phyloP scores from a whole-genome alignment of 2,797 vertebrate genomes.

The Chelidonichthys spinosus region DNA sequence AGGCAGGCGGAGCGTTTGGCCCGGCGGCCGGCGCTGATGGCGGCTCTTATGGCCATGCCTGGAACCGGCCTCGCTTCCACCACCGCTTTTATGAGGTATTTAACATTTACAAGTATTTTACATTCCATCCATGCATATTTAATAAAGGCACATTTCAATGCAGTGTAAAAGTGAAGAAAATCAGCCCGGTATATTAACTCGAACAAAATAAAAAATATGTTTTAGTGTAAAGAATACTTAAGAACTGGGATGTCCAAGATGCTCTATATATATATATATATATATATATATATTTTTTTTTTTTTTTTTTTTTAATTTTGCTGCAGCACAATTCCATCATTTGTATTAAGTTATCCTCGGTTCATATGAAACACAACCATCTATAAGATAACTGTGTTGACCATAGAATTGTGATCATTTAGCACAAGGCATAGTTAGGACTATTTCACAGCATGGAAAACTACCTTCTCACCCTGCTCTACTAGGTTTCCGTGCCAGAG shows the following conservation, averaged over 20 bases:
- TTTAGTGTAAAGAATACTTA: not conserved
- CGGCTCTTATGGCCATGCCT: too few relatives aligned
- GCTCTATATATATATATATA: too few relatives aligned
- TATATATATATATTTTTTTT: too few relatives aligned
- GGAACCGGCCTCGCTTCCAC: too few relatives aligned
- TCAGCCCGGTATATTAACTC: not conserved
- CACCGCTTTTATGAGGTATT: not conserved
- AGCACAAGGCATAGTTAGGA: not conserved
- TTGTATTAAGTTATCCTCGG: not conserved
- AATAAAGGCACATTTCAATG: not conserved
- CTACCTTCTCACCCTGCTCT: not conserved
- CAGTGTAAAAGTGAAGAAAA: not conserved
- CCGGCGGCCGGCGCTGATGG: too few relatives aligned
- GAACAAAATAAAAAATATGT: not conserved
- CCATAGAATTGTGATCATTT: not conserved
- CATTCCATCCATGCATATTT: not conserved
- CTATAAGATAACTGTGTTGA: not conserved
- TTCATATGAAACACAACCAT: not conserved
- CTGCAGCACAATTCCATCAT: not conserved
- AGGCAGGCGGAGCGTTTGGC: too few relatives aligned
- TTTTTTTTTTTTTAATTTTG: too few relatives aligned
- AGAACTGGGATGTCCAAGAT: too few relatives aligned
- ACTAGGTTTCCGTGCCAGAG: slow-evolving; percentile 7
- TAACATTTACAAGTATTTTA: not conserved
- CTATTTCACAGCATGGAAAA: slow-evolving; percentile 8